Base-by-base conservation (phyloP, 2,888 invertebrate genomes). In the Volucella bombylans region DNA sequence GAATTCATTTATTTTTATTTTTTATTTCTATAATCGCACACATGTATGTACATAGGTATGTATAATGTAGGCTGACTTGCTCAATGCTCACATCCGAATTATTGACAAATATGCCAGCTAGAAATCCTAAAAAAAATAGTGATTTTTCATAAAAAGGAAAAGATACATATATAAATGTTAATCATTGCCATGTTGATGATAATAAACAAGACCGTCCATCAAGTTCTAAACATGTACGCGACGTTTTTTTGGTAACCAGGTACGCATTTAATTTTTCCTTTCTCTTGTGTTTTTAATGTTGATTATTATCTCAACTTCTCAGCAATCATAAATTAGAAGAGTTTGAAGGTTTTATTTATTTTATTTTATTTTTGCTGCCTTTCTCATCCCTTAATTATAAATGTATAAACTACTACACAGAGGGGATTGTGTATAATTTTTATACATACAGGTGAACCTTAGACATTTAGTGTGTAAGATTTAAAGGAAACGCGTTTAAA, bases 241-340 rank as follows among this genome's bases (percentile, higher is more conserved):
- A 10, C 43, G 2, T 15, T 69, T 77, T 54, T 18, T 52, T 38
- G 47, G 69, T 69, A 69, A 47, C 11, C 41, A 50, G 55, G 18
- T 71, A 62, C 55, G 14, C 64, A 54, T 52, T 38, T 50, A 52
- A 18, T 31, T 39, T 50, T 18, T 55, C 62, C 55, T 54, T 76
- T 67, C n/a, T 57, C 11, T 49, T 49, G 9, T 41, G 18, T 47
- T 31, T 65, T 52, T 68, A 41, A 43, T 57, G 55, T 71, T 72
- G 43, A 65, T 72, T 45, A 39, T 52, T 79, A 79, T 79, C 72
- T 79, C 52, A 72, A 67, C 45, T 43, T 79, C 65, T 72, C 45
- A 50, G 59, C 65, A 59, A 72, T 65, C 78, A 79, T 79, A 79
- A 79, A 79, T 79, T 65, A 59, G 71, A 59, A 43, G 47, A 39